Conservation (phyloP, 2,888 invertebrate species). For the Protonemura montana region DNA sequence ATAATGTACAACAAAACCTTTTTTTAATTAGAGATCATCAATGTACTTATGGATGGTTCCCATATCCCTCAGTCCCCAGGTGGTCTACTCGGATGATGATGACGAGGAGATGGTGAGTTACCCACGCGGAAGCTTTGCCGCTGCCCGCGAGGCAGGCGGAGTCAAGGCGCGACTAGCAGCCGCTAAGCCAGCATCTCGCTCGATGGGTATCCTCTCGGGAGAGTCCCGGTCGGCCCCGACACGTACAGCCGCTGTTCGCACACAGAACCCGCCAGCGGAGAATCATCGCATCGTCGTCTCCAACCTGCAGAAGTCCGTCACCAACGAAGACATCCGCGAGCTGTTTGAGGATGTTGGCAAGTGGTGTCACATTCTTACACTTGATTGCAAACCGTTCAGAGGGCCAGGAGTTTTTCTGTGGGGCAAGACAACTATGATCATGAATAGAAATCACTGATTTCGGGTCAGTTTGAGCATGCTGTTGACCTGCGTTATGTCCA, state of each 20-base stretch:
- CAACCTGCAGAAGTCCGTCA: slow-evolving; percentile 86
- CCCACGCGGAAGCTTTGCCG: neutral
- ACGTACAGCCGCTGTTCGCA: slow-evolving; percentile 50
- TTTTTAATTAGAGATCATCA: neutral
- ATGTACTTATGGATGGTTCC: neutral
- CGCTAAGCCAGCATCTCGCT: slow-evolving; percentile 54
- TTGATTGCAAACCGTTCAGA: no score
- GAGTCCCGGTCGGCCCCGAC: slow-evolving; percentile 50
- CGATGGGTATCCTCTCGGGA: slow-evolving; percentile 56
- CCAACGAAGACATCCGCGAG: slow-evolving; percentile 93
- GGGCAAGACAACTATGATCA: no score
- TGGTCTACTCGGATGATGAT: slow-evolving; percentile 33
- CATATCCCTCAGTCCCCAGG: slow-evolving; percentile 30
- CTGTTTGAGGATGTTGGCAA: slow-evolving; percentile 89
- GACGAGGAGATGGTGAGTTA: neutral
- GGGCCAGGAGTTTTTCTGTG: no score
- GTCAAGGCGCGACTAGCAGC: slow-evolving; percentile 62
- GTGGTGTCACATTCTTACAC: neutral
- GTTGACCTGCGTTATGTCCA: no score
- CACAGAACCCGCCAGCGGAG: slow-evolving; percentile 40
- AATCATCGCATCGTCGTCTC: slow-evolving; percentile 91
- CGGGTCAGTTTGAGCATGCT: no score
- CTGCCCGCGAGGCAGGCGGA: slow-evolving; percentile 48
- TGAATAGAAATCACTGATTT: no score
- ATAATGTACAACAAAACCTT: no score